These are phyloP conservation scores for Macaria liturata DNA, from an alignment of 2,888 invertebrate species.

Conservation along the genomic window DNA sequence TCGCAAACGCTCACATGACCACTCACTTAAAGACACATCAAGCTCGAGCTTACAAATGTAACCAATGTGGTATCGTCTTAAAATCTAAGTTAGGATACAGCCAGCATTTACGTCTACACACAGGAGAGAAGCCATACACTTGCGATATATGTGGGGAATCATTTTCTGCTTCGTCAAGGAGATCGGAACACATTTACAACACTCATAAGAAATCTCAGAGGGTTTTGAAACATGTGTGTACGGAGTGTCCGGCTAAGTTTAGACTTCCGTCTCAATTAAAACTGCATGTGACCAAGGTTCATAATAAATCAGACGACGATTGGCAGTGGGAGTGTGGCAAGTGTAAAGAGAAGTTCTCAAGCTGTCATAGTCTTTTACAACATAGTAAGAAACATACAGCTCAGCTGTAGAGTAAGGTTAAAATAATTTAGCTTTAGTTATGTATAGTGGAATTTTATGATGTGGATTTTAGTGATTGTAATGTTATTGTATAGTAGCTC, in stretches of 20 bases:
- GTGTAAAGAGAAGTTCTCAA: conserved; percentile 60
- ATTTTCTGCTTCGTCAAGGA: conserved; percentile 66
- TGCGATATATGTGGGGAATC: conserved; percentile 62
- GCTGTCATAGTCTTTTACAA: conserved; percentile 55
- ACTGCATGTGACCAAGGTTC: conserved; percentile 55
- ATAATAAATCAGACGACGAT: conserved; percentile 37
- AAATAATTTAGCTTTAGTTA: no score
- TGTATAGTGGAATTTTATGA: no score
- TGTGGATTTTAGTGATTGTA: no score
- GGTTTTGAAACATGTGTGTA: conserved; percentile 55
- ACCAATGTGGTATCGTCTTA: conserved; percentile 55
- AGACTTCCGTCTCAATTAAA: conserved; percentile 56
- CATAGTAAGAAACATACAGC: conserved; percentile 59
- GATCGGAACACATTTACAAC: conserved; percentile 64
- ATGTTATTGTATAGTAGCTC: no score
- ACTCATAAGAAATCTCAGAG: conserved; percentile 48
- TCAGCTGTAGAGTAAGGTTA: background rate
- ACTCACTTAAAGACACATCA: conserved; percentile 63
- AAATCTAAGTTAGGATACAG: conserved; percentile 62
- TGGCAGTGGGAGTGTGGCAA: conserved; percentile 50
- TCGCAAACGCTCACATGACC: conserved; percentile 68
- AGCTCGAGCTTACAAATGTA: conserved; percentile 49
- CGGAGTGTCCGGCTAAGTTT: conserved; percentile 62
- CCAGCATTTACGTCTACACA: conserved; percentile 68
- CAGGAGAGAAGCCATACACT: conserved; percentile 65